Evolutionary conservation across 2,888 invertebrate genomes (phyloP).

Genomic region (Drosophila pegasa): DNA sequence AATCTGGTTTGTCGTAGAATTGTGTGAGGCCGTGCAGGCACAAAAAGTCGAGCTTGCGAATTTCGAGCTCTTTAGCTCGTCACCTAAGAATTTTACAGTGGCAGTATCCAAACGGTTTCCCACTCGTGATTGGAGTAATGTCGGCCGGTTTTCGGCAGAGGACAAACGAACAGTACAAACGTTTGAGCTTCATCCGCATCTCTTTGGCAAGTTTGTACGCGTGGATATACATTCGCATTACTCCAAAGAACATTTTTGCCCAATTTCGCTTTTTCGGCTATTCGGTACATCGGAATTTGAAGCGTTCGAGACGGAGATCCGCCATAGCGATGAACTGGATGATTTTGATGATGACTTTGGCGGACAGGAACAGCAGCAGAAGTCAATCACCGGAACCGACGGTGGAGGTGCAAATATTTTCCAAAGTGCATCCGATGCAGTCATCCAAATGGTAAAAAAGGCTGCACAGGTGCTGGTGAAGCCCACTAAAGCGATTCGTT

Average conservation of each 20-base stretch:
- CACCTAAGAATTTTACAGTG: constrained; percentile 95
- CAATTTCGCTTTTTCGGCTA: constrained; percentile 96
- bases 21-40: constrained; percentile 98
- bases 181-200: constrained; percentile 91
- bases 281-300: constrained; percentile 97
- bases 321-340: constrained; percentile 89
- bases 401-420: constrained; percentile 89
- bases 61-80: constrained; percentile 98
- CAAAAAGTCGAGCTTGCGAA: constrained; percentile 98
- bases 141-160: constrained; percentile 94
- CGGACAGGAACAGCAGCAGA: constrained; percentile 62
- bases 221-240: constrained; percentile 97
- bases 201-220: constrained; percentile 95
- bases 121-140: constrained; percentile 95
- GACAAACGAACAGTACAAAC: constrained; percentile 95
- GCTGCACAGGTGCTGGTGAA: constrained; percentile 94
- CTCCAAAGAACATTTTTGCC: constrained; percentile 98
- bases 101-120: constrained; percentile 95
- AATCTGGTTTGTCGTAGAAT: constrained; percentile 98
- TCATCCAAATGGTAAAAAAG: constrained; percentile 96
- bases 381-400: constrained; percentile 83
- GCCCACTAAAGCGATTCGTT: constrained; percentile 84
- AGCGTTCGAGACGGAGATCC: constrained; percentile 93
- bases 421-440: constrained; percentile 95
- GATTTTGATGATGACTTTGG: constrained; percentile 88